These are phyloP conservation scores for Isurus oxyrinchus DNA, from an alignment of 2,113 vertebrate species.

Conservation along the genomic window DNA sequence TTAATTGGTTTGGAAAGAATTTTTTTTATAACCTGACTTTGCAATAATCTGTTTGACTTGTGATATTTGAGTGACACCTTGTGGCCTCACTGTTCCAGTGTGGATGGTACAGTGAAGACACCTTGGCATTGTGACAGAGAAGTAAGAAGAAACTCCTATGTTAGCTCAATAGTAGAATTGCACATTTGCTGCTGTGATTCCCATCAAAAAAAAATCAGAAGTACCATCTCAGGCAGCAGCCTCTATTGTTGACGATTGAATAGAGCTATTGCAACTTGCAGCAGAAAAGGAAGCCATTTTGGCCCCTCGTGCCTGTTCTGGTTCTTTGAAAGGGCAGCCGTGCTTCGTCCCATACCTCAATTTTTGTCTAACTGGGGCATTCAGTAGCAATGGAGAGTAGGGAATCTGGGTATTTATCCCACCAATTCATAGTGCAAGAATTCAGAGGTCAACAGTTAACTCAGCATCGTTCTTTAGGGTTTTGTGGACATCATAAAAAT, in stretches of 20 bases:
- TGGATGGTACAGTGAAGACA: neutral
- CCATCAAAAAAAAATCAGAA: neutral
- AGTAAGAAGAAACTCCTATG: neutral
- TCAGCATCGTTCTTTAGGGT: neutral
- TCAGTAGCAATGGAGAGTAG: neutral
- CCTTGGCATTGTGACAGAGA: neutral
- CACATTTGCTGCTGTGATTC: neutral
- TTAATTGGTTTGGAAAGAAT: neutral
- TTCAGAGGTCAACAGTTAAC: neutral
- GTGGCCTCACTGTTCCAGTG: neutral
- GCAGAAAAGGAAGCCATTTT: neutral
- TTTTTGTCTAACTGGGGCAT: neutral
- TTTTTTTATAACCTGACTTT: neutral
- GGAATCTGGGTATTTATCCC: neutral
- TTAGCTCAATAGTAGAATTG: neutral
- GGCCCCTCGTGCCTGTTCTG: neutral
- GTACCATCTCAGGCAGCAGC: neutral
- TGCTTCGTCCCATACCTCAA: neutral
- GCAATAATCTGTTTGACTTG: neutral
- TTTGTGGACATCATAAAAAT: neutral
- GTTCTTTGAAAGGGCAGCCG: neutral
- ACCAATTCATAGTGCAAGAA: neutral
- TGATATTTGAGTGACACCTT: neutral
- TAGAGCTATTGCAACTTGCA: neutral
- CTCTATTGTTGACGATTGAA: neutral